Evolutionary conservation across 2,888 invertebrate species (phyloP).

Genomic region (Chrysina gloriosa): DNA sequence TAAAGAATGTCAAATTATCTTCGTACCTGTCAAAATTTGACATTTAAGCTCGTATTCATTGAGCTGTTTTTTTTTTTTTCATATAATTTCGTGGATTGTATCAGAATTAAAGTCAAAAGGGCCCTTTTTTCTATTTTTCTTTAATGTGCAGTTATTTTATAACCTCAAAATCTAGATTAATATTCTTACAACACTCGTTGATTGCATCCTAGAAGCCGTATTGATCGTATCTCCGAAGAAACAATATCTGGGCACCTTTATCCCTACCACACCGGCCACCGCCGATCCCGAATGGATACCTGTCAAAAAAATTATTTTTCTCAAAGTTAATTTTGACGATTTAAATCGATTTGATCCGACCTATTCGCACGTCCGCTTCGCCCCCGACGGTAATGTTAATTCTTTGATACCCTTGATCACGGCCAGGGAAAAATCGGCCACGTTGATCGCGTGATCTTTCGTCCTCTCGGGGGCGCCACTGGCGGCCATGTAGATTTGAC

Average conservation of each 20-base stretch:
- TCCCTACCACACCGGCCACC: slow-evolving; percentile 88
- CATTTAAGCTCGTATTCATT: too few species aligned
- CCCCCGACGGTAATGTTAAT: slow-evolving; percentile 72
- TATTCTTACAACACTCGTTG: slow-evolving; percentile 69
- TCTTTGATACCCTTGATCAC: slow-evolving; percentile 77
- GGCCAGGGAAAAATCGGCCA: slow-evolving; percentile 82
- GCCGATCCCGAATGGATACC: slow-evolving; percentile 90
- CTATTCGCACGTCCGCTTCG: slow-evolving; percentile 73
- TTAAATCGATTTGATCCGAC: slow-evolving; percentile 62
- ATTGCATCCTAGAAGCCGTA: slow-evolving; percentile 91
- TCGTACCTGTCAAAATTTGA: too few species aligned
- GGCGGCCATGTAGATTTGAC: slow-evolving; percentile 92
- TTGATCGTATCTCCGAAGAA: slow-evolving; percentile 93
- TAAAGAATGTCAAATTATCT: too few species aligned
- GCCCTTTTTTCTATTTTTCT: too few species aligned
- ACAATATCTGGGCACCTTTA: slow-evolving; percentile 87
- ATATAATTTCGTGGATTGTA: too few species aligned
- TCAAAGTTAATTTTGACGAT: background rate
- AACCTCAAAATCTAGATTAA: background rate
- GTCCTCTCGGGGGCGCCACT: slow-evolving; percentile 87
- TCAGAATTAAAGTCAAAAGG: too few species aligned
- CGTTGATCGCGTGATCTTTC: slow-evolving; percentile 79
- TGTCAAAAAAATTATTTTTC: slow-evolving; percentile 52
- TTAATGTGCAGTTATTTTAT: too few species aligned
- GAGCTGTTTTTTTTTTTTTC: too few species aligned